These are phyloP conservation scores for Temnothorax rugatulus DNA, from an alignment of 2,888 invertebrate genomes.

Conservation along the genomic window DNA sequence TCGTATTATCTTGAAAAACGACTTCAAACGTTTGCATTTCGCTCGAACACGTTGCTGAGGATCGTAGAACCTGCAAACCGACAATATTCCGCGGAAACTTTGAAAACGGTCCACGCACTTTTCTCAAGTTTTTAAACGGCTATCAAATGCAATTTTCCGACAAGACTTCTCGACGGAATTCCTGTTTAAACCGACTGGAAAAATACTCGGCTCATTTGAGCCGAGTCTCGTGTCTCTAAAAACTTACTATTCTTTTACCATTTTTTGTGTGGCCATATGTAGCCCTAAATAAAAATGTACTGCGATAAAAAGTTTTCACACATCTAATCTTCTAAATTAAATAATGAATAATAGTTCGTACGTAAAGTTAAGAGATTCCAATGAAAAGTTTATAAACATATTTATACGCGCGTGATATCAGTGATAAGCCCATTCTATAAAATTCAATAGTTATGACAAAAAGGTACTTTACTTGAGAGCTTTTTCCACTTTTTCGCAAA, in stretches of 20 bases:
- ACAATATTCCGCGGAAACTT: slow-evolving; percentile 24
- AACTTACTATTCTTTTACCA: slow-evolving; percentile 2
- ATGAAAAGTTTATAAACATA: slow-evolving; percentile 5
- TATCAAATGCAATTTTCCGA: slow-evolving; percentile 48
- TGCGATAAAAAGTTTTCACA: not conserved
- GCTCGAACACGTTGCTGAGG: not conserved
- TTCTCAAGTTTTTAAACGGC: slow-evolving; percentile 42
- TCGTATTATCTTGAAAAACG: slow-evolving; percentile 12
- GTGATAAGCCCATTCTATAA: not conserved
- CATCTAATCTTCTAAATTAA: not conserved
- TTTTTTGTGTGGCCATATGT: not conserved
- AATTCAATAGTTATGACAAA: not conserved
- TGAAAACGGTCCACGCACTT: slow-evolving; percentile 1
- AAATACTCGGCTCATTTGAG: slow-evolving; percentile 15
- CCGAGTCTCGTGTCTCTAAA: not conserved
- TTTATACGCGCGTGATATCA: not conserved
- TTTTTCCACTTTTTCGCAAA: not conserved
- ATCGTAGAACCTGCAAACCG: not conserved
- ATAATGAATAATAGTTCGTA: not conserved
- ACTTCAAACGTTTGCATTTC: not conserved
- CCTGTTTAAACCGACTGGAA: slow-evolving; percentile 1
- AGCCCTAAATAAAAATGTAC: not conserved
- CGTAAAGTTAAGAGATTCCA: not conserved
- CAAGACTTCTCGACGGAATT: slow-evolving; percentile 63
- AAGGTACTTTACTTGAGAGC: not conserved